These are phyloP conservation scores for Corbicula japonica DNA, from an alignment of 2,888 invertebrate species.

Conservation along the genomic window DNA sequence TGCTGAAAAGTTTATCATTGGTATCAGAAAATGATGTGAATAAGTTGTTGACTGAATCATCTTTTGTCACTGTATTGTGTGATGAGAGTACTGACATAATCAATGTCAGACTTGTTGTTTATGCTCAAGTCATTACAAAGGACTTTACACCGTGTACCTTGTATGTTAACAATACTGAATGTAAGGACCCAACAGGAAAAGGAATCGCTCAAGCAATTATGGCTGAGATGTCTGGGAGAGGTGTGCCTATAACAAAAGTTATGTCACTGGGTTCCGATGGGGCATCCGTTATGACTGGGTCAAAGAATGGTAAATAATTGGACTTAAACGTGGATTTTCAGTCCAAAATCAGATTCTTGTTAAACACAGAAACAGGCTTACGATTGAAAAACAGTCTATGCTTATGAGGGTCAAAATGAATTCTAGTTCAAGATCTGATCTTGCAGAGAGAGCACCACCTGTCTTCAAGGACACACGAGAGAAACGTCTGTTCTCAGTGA, in stretches of 20 bases:
- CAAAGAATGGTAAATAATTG: constrained; percentile 29
- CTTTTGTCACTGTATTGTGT: constrained; percentile 38
- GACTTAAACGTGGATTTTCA: no score
- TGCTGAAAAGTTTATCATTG: constrained; percentile 33
- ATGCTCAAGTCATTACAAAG: constrained; percentile 38
- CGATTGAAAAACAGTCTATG: no score
- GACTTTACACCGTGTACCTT: constrained; percentile 39
- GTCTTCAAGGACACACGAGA: no score
- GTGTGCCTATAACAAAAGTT: constrained; percentile 30
- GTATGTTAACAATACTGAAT: constrained; percentile 46
- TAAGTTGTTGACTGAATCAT: constrained; percentile 13
- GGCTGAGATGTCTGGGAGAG: constrained; percentile 28
- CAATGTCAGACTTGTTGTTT: constrained; percentile 48
- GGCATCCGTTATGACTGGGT: constrained; percentile 48
- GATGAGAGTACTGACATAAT: constrained; percentile 58
- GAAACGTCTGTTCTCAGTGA: no score
- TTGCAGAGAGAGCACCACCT: no score
- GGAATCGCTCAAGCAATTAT: constrained; percentile 37
- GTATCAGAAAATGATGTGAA: constrained; percentile 15
- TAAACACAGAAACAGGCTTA: no score
- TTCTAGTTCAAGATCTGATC: no score
- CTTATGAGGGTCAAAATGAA: no score
- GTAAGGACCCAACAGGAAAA: constrained; percentile 39
- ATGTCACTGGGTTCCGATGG: constrained; percentile 50
- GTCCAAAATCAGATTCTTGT: no score